Evolutionary conservation across 2,797 vertebrate species (phyloP).

Genomic region (Danio albolineatus): DNA sequence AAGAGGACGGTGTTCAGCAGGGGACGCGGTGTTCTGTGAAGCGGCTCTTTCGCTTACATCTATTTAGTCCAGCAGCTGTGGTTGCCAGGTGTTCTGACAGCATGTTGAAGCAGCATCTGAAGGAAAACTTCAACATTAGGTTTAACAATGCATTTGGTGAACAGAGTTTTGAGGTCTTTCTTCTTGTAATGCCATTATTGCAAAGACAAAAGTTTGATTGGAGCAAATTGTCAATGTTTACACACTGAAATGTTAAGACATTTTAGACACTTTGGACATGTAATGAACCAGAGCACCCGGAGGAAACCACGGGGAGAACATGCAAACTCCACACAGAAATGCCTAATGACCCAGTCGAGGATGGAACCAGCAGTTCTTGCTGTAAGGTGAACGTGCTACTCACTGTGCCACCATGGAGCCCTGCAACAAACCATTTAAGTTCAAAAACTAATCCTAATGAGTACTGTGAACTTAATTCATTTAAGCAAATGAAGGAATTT

Average conservation of each 20-base stretch:
- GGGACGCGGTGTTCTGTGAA: conserved; percentile 32
- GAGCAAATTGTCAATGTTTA: neutral
- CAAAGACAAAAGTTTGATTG: conserved; percentile 63
- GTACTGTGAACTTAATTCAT: no score
- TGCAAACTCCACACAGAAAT: no score
- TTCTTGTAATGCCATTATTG: conserved; percentile 67
- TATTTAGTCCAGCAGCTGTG: conserved; percentile 40
- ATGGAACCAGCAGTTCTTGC: no score
- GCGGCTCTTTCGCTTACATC: conserved; percentile 29
- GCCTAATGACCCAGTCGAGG: no score
- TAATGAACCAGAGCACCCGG: no score
- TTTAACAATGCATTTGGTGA: conserved; percentile 53
- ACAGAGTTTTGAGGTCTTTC: conserved; percentile 61
- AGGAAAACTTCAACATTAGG: conserved; percentile 23
- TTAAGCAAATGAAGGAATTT: no score
- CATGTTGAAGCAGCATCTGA: conserved; percentile 20
- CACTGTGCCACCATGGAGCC: no score
- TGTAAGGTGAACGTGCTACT: no score
- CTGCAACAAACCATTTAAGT: no score
- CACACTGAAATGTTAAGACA: neutral
- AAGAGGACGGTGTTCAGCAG: conserved; percentile 14
- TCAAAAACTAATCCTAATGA: no score
- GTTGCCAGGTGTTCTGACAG: conserved; percentile 37
- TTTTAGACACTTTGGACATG: no score
- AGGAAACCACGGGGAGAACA: no score